These are phyloP conservation scores for Eristalis pertinax DNA, from an alignment of 2,888 invertebrate species.

Conservation along the genomic window DNA sequence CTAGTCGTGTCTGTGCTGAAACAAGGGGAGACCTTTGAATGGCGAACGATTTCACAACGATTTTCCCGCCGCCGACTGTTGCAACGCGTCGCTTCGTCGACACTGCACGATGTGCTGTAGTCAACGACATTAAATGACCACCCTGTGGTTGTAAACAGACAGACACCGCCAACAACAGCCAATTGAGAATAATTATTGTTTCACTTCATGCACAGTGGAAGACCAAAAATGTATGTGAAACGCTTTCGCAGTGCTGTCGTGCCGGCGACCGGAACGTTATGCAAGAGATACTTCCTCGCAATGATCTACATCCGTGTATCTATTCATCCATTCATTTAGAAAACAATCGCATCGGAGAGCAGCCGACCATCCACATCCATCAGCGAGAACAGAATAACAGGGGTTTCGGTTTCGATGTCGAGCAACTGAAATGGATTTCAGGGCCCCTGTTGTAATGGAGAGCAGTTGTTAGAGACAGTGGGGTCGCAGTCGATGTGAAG, in stretches of 20 bases:
- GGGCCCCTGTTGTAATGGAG: constrained; percentile 37
- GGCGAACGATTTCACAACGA: constrained; percentile 65
- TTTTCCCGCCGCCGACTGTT: constrained; percentile 25
- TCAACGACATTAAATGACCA: constrained; percentile 55
- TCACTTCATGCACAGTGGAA: constrained; percentile 53
- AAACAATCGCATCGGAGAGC: constrained; percentile 1
- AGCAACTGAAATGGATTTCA: constrained; percentile 40
- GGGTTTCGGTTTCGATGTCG: constrained; percentile 36
- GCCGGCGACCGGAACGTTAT: constrained; percentile 41
- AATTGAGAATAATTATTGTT: constrained; percentile 56
- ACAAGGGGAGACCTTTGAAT: constrained; percentile 37
- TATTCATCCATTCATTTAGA: constrained; percentile 39
- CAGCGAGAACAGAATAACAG: constrained; percentile 52
- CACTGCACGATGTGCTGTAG: not conserved
- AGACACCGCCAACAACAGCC: not conserved
- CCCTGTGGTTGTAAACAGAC: constrained; percentile 54
- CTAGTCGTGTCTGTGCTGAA: constrained; percentile 5
- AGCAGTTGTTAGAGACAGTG: constrained; percentile 21
- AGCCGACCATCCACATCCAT: constrained; percentile 32
- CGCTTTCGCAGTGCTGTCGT: not conserved
- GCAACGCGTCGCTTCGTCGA: not conserved
- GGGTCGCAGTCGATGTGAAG: not conserved
- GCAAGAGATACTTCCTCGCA: constrained; percentile 61
- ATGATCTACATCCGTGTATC: not conserved
- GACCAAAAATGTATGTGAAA: not conserved